Percentiles rank a stretch among this genome's conserved stretches.
Evolutionary conservation across 2,113 vertebrate genomes (phyloP).

Genomic region (Perca fluviatilis): DNA sequence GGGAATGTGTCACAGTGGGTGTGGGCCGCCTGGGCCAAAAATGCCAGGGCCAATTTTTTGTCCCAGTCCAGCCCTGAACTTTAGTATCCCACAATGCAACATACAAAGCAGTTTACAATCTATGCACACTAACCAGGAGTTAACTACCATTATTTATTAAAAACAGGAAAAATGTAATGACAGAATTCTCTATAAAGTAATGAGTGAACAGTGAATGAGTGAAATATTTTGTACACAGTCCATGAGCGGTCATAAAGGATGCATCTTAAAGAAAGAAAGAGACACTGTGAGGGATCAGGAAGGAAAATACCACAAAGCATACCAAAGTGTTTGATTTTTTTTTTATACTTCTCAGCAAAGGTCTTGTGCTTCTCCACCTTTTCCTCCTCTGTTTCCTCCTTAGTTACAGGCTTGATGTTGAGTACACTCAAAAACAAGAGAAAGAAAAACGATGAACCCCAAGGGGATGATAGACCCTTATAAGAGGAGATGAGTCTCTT

Average conservation of each 20-base stretch:
- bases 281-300: no score
- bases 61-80: not conserved
- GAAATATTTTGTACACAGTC: not conserved
- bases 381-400: constrained; percentile 85
- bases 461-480: no score
- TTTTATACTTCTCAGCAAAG: constrained; percentile 88
- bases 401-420: constrained; percentile 81
- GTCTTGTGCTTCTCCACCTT: constrained; percentile 89
- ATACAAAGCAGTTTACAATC: not conserved
- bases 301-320: constrained; percentile 45
- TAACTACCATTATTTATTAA: not conserved
- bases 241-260: not conserved
- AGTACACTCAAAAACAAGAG: constrained; percentile 84
- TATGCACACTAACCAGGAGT: no score
- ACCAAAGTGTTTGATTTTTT: constrained; percentile 93
- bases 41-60: no score
- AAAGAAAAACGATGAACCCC: not conserved
- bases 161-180: no score
- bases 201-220: not conserved
- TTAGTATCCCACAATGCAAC: not conserved
- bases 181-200: not conserved
- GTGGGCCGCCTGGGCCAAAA: no score
- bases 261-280: not conserved
- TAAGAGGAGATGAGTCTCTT: no score
- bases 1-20: no score